Evolutionary conservation across 2,113 vertebrate genomes (phyloP).

Genomic region (Pandion haliaetus): DNA sequence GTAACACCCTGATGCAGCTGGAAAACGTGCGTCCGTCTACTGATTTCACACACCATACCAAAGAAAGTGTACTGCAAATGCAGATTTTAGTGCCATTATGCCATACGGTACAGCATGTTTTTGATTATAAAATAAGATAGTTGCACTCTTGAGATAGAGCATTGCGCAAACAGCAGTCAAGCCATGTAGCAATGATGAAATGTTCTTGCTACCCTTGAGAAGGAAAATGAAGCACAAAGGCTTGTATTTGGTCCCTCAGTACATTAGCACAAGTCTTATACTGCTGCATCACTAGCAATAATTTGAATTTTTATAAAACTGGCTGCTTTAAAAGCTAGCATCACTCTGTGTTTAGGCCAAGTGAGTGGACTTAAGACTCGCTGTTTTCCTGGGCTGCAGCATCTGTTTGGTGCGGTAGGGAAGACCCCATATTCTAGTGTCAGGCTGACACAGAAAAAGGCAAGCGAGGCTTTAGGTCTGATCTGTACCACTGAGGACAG

Average conservation of each 20-base stretch:
- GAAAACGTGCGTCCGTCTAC: accelerated
- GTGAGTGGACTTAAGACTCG: not conserved
- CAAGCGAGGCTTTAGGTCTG: not conserved
- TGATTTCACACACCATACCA: not conserved
- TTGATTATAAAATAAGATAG: not conserved
- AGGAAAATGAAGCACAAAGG: not conserved
- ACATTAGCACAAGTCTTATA: not conserved
- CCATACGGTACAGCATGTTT: not conserved
- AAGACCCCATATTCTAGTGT: not conserved
- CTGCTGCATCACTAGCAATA: not conserved
- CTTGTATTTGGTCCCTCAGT: not conserved
- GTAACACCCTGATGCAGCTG: not conserved
- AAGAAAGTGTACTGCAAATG: not conserved
- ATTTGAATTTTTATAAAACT: not conserved
- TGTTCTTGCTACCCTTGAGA: not conserved
- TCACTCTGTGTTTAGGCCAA: not conserved
- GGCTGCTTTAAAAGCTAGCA: not conserved
- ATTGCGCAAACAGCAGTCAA: not conserved
- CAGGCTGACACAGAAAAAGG: not conserved
- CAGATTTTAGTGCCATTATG: not conserved
- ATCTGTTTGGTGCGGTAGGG: accelerated
- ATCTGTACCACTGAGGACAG: not conserved
- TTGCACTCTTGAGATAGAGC: not conserved
- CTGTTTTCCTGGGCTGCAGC: not conserved
- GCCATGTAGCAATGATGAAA: not conserved